Percentiles rank a stretch among this genome's conserved stretches.
These are phyloP conservation scores for Peromyscus californicus DNA, from an alignment of 2,113 vertebrate species.

Conservation along the genomic window DNA sequence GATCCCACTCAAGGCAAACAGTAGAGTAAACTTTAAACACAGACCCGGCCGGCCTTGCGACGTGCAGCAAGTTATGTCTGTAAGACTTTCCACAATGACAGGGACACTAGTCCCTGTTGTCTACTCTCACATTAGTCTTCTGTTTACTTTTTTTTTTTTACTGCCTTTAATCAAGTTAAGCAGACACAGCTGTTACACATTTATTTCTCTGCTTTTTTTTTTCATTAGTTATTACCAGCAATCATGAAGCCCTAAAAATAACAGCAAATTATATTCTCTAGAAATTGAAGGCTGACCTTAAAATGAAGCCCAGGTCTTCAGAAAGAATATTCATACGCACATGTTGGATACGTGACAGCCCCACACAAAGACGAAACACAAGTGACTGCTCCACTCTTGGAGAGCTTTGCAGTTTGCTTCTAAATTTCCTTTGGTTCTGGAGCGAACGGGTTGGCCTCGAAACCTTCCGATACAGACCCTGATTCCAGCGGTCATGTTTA, in stretches of 20 bases:
- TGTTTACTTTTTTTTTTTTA: slow-evolving; percentile 73
- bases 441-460: background rate
- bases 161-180: slow-evolving; percentile 84
- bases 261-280: slow-evolving; percentile 85
- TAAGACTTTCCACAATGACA: slow-evolving; percentile 73
- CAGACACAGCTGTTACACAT: slow-evolving; percentile 85
- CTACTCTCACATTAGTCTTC: slow-evolving; percentile 74
- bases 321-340: slow-evolving; percentile 72
- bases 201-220: slow-evolving; percentile 82
- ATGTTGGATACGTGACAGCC: slow-evolving; percentile 59
- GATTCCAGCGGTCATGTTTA: slow-evolving; percentile 30
- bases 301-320: slow-evolving; percentile 82
- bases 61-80: slow-evolving; percentile 55
- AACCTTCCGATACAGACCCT: slow-evolving; percentile 4
- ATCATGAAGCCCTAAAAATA: slow-evolving; percentile 84
- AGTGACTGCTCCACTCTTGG: slow-evolving; percentile 24
- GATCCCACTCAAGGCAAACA: slow-evolving; percentile 87
- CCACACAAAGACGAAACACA: slow-evolving; percentile 10
- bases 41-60: slow-evolving; percentile 66
- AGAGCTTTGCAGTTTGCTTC: slow-evolving; percentile 27
- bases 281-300: slow-evolving; percentile 87
- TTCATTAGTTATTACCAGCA: slow-evolving; percentile 84
- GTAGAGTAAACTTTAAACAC: slow-evolving; percentile 90
- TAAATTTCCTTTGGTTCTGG: slow-evolving; percentile 46
- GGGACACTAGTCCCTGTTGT: slow-evolving; percentile 55